A percentile compares a stretch with the other conserved stretches of the same genome.
phyloP scores from a whole-genome alignment of 2,113 vertebrate genomes.

The Acinonyx jubatus region DNA sequence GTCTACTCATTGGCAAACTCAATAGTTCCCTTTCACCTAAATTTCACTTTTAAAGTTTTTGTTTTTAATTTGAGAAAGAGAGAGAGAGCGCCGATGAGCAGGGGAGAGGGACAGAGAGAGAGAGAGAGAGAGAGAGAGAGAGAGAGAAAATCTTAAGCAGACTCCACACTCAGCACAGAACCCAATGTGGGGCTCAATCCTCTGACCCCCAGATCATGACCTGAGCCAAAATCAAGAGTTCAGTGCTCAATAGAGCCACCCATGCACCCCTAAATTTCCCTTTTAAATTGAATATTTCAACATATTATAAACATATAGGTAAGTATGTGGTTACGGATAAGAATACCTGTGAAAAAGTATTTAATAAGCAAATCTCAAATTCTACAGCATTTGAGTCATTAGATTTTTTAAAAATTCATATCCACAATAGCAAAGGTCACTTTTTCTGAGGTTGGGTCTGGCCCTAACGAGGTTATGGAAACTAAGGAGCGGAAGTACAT shows the following conservation, averaged over 20 bases:
- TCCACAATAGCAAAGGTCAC: neutral
- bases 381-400: neutral
- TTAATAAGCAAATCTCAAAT: neutral
- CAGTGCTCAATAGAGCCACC: too few relatives aligned
- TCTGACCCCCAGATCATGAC: too few relatives aligned
- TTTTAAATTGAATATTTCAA: conserved; percentile 22
- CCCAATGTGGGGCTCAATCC: too few relatives aligned
- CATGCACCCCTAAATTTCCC: neutral
- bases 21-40: neutral
- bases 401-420: neutral
- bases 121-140: too few relatives aligned
- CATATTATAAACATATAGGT: neutral
- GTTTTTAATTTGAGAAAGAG: too few relatives aligned
- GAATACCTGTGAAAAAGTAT: neutral
- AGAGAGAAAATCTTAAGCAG: too few relatives aligned
- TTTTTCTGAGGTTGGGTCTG: neutral
- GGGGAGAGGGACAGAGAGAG: too few relatives aligned
- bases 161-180: too few relatives aligned
- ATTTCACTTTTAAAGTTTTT: neutral
- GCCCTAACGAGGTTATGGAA: neutral
- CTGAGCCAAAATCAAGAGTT: too few relatives aligned
- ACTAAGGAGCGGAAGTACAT: neutral
- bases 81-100: too few relatives aligned
- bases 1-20: neutral
- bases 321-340: neutral